Evolutionary conservation across 2,888 invertebrate genomes (phyloP).

Genomic region (Gastrophysa polygoni): DNA sequence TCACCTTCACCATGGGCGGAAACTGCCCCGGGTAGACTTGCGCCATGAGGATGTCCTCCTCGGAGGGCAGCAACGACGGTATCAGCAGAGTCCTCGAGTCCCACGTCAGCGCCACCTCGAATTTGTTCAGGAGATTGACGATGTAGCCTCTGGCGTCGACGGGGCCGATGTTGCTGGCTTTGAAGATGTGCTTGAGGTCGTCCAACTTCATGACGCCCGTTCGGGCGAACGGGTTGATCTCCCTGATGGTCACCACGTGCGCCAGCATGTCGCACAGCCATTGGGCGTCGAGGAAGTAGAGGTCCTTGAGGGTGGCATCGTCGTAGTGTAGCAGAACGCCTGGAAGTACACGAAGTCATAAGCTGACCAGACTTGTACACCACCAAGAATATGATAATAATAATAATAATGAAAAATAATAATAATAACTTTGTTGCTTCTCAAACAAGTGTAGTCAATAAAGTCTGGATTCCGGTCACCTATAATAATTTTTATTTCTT

Average conservation of each 20-base stretch:
- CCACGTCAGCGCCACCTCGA: conserved; percentile 97
- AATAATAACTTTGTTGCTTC: too few species aligned
- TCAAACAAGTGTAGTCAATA: too few species aligned
- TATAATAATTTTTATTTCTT: too few species aligned
- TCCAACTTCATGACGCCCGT: conserved; percentile 93
- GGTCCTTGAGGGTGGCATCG: conserved; percentile 90
- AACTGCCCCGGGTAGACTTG: conserved; percentile 55
- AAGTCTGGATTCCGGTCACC: too few species aligned
- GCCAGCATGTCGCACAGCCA: conserved; percentile 99
- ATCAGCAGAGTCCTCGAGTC: conserved; percentile 89
- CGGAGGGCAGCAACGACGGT: conserved; percentile 87
- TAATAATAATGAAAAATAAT: too few species aligned
- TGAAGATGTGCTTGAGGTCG: conserved; percentile 90
- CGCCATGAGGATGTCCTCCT: conserved; percentile 67
- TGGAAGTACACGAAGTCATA: conserved; percentile 46
- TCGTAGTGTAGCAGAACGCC: conserved; percentile 93
- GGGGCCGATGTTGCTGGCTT: conserved; percentile 80
- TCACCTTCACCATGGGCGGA: conserved; percentile 58
- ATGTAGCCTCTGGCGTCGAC: conserved; percentile 78
- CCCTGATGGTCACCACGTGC: conserved; percentile 95
- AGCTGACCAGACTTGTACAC: too few species aligned
- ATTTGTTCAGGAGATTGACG: conserved; percentile 91
- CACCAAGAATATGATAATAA: too few species aligned
- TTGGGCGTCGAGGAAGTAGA: conserved; percentile 96
- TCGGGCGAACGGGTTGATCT: conserved; percentile 93